These are phyloP conservation scores for Sympetrum striolatum DNA, from an alignment of 2,888 invertebrate species.

Conservation along the genomic window DNA sequence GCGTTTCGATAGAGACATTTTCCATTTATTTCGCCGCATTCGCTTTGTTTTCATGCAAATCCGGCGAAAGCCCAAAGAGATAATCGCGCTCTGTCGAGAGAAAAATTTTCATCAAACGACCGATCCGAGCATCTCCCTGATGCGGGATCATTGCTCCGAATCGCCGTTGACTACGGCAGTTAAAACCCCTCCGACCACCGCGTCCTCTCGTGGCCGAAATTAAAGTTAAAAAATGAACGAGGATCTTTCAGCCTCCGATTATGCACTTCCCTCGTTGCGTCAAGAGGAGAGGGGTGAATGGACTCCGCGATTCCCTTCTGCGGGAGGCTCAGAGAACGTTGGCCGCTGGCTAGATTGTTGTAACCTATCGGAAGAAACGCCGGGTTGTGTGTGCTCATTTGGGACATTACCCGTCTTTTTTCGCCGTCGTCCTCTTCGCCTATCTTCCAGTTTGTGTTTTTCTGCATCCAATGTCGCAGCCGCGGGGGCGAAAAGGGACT, in stretches of 20 bases:
- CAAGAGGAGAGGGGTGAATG: conserved; percentile 18
- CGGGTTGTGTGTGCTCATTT: too few species aligned
- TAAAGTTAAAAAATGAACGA: background rate
- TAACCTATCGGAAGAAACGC: background rate
- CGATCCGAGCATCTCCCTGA: background rate
- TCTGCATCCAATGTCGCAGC: too few species aligned
- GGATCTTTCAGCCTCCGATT: background rate
- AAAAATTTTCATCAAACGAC: too few species aligned
- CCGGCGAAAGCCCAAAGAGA: too few species aligned
- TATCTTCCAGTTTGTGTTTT: too few species aligned
- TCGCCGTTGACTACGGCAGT: background rate
- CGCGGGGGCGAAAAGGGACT: too few species aligned
- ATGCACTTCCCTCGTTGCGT: background rate
- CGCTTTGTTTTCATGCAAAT: too few species aligned
- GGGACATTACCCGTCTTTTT: too few species aligned
- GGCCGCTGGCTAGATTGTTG: background rate
- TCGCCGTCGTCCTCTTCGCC: too few species aligned
- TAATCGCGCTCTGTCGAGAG: too few species aligned
- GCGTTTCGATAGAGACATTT: too few species aligned
- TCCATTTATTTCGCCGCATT: too few species aligned
- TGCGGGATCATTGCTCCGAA: background rate
- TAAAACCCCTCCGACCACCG: background rate
- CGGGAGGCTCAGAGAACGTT: background rate
- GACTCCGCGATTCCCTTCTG: conserved; percentile 2
- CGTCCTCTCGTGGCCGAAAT: background rate